Base-by-base conservation (phyloP, 2,888 invertebrate genomes). In the Chaetogeoica ovagalla region DNA sequence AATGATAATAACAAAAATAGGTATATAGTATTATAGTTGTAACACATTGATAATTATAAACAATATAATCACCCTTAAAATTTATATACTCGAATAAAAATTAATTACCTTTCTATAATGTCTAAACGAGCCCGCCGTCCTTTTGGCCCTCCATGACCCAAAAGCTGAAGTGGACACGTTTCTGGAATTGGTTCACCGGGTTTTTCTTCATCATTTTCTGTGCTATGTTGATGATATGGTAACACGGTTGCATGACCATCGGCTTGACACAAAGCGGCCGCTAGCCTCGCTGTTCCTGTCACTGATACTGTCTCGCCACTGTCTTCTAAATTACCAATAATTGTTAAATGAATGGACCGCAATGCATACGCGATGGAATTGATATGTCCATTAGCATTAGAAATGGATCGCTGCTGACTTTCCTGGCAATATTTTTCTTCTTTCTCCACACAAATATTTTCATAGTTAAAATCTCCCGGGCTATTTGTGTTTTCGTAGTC, bases 71-170 rank as follows among this genome's bases (percentile, higher is more conserved):
- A 48, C 9, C 9, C 48, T 48, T 9, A 48, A 55, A 55, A 55
- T 19, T 19, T 17, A 55, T 55, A 55, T 55, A n/a, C 23, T 7
- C 48, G 11, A 62, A 30, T 17, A 62, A 1, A 15, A 62, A 62
- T 60, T 9, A 62, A 62, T 84, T 87, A 94, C 91, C 97, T 92
- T 88, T 97, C 97, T 82, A 97, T 91, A 11, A 96, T 88, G 86
- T 97, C 96, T 83, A 91, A 87, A 81, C 97, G 90, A 83, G 96
- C 90, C 81, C 93, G 91, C 83, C 91, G 90, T 15, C 96, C 97
- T 85, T 96, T 94, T 0, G 96, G 95, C 82, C 66, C 66, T 30
- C 30, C 65, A n/a, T 66, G 66, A n/a, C 59, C 43, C n/a, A 75
- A 23, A 48, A 75, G 23, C 15, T 75, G 75, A n/a, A 75, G 39